Conservation (phyloP, 2,797 vertebrate species). For the Acanthurus leucopareius region DNA sequence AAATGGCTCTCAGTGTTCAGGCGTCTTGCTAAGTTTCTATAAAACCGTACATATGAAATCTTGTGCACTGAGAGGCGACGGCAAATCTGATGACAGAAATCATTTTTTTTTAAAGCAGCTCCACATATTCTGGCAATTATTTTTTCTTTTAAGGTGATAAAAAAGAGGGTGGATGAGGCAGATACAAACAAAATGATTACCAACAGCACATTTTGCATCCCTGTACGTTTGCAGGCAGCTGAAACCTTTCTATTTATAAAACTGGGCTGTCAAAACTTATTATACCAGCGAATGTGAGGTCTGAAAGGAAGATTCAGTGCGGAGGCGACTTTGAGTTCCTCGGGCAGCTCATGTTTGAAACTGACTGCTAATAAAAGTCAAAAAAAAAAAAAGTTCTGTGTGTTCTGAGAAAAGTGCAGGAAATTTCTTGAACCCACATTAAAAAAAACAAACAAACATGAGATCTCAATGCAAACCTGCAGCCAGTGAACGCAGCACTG, state of each 20-base stretch:
- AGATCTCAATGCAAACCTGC: constrained; percentile 29
- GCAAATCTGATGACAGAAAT: background rate
- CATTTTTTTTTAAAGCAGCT: background rate
- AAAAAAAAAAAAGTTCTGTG: constrained; percentile 27
- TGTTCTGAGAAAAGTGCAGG: constrained; percentile 13
- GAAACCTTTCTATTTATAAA: constrained; percentile 44
- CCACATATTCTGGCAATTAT: background rate
- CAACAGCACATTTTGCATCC: background rate
- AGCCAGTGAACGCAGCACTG: constrained; percentile 22
- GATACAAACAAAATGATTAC: constrained; percentile 16
- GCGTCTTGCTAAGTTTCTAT: background rate
- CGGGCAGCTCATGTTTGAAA: constrained; percentile 33
- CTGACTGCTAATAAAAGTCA: constrained; percentile 28
- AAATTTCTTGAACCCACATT: no score
- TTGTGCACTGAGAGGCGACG: background rate
- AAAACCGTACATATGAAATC: background rate
- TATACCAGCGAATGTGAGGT: constrained; percentile 16
- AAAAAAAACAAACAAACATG: no score
- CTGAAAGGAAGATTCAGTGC: constrained; percentile 23
- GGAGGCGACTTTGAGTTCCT: constrained; percentile 33
- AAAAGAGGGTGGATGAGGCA: constrained; percentile 5
- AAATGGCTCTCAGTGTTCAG: background rate
- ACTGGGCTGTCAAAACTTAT: constrained; percentile 52
- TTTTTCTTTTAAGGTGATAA: background rate
- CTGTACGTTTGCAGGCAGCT: constrained; percentile 24